phyloP scores from a whole-genome alignment of 2,888 invertebrate genomes.

The Morinoia aosen region DNA sequence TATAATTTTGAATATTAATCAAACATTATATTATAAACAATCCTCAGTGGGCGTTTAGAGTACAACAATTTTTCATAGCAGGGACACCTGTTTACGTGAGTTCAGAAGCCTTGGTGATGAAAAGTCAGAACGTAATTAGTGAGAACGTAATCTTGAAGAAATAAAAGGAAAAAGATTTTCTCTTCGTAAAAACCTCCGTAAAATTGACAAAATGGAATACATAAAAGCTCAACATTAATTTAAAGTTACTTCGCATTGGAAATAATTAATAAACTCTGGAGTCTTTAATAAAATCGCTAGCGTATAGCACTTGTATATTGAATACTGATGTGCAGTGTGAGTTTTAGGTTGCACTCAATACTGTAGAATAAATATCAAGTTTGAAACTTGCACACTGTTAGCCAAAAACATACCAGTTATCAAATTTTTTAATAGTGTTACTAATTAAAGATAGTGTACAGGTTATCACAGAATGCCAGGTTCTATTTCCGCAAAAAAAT shows the following conservation, averaged over 20 bases:
- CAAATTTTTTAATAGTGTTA: neutral
- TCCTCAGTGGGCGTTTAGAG: too few relatives aligned
- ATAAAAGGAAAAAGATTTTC: neutral
- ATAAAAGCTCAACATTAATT: neutral
- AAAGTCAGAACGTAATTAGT: neutral
- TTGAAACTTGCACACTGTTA: neutral
- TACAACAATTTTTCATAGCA: neutral
- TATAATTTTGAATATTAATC: too few relatives aligned
- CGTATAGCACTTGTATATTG: neutral
- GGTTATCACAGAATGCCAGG: neutral
- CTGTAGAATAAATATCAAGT: neutral
- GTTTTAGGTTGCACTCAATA: neutral
- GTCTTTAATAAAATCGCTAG: too few relatives aligned
- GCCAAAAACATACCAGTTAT: neutral
- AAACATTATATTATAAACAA: too few relatives aligned
- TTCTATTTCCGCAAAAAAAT: neutral
- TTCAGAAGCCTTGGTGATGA: too few relatives aligned
- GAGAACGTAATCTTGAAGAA: neutral
- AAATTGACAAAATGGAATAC: neutral
- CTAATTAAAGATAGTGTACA: neutral
- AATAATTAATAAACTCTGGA: too few relatives aligned
- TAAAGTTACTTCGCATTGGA: too few relatives aligned
- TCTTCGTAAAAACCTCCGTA: neutral
- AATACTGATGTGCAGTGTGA: neutral
- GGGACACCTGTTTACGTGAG: neutral